These are phyloP conservation scores for Empidonax traillii DNA, from an alignment of 2,113 vertebrate species.

Conservation along the genomic window DNA sequence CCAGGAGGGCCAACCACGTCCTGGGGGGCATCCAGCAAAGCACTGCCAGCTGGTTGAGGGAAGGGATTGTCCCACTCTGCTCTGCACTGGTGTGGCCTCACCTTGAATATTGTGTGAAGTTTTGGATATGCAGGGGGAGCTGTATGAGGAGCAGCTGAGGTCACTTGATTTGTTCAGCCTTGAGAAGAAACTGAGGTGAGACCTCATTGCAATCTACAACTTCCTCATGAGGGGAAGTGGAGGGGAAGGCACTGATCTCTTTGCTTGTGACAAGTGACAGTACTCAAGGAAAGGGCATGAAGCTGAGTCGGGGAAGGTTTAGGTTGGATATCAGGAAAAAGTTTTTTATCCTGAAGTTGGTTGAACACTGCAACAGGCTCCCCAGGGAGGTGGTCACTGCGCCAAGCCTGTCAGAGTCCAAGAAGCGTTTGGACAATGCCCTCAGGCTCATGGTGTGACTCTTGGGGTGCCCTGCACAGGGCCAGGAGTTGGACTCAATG, in stretches of 20 bases:
- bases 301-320: background rate
- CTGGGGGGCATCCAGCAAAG: background rate
- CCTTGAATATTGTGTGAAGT: background rate
- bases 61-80: background rate
- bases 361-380: background rate
- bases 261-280: background rate
- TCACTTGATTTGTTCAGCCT: too few species aligned
- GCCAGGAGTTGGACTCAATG: background rate
- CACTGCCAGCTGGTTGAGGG: background rate
- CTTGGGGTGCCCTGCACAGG: background rate
- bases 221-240: background rate
- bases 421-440: background rate
- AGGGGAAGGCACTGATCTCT: background rate
- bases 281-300: background rate
- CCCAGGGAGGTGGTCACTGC: background rate
- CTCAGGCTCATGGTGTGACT: background rate
- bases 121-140: background rate
- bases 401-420: background rate
- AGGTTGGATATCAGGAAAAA: background rate
- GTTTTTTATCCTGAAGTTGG: background rate
- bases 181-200: too few species aligned
- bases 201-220: background rate
- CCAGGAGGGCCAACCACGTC: background rate
- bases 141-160: too few species aligned
- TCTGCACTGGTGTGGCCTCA: background rate